Percentiles rank a stretch among this genome's conserved stretches.
These are phyloP conservation scores for Hemibates koningsi DNA, from an alignment of 2,113 vertebrate species.

Conservation along the genomic window DNA sequence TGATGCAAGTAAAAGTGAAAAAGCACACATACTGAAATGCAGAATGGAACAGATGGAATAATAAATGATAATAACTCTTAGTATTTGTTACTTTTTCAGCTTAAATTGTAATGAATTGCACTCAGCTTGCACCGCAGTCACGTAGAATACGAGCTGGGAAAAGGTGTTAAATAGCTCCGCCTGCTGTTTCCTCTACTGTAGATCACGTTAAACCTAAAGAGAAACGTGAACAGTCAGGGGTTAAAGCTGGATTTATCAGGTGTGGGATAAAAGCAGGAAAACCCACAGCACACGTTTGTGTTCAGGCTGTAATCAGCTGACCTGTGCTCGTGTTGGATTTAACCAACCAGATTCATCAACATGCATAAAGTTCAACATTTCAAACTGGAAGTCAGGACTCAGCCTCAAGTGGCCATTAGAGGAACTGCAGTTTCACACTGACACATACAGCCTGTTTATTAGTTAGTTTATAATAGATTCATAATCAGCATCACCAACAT, in stretches of 20 bases:
- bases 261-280: not conserved
- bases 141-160: not conserved
- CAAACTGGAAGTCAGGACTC: not conserved
- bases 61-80: not conserved
- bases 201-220: not conserved
- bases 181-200: not conserved
- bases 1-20: not conserved
- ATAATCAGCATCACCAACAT: not conserved
- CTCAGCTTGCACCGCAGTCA: not conserved
- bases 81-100: not conserved
- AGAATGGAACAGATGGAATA: not conserved
- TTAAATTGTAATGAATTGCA: not conserved
- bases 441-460: not conserved
- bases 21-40: not conserved
- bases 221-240: not conserved
- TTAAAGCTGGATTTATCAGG: not conserved
- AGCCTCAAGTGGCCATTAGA: not conserved
- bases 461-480: not conserved
- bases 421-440: not conserved
- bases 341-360: not conserved
- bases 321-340: not conserved
- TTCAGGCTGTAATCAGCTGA: not conserved
- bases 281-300: not conserved
- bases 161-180: not conserved
- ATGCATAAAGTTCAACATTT: not conserved